Evolutionary conservation across 2,797 vertebrate species (phyloP).

Genomic region (Microchirus variegatus): DNA sequence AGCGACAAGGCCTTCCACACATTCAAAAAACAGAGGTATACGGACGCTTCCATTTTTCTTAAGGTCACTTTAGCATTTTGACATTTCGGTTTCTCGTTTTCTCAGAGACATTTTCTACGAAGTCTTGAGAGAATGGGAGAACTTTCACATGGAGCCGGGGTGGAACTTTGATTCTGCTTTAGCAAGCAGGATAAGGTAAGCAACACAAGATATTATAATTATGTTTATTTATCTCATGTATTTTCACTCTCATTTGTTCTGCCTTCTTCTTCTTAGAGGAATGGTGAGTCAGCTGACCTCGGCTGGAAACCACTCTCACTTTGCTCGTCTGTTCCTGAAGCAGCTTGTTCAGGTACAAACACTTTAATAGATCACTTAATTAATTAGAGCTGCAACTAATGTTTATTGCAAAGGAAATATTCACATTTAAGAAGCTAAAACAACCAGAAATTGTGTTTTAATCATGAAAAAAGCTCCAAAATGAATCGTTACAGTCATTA

Average conservation of each 20-base stretch:
- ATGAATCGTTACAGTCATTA: too few relatives aligned
- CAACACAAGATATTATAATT: too few relatives aligned
- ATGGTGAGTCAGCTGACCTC: slow-evolving; percentile 93
- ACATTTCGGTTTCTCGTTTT: slow-evolving; percentile 28
- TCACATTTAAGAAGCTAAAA: too few relatives aligned
- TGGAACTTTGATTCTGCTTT: slow-evolving; percentile 93
- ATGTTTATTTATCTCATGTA: not conserved
- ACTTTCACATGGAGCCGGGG: slow-evolving; percentile 89
- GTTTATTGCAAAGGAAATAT: too few relatives aligned
- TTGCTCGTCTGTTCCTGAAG: slow-evolving; percentile 95
- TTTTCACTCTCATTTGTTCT: not conserved
- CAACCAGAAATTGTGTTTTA: too few relatives aligned
- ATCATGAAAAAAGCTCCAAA: too few relatives aligned
- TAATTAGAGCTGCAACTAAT: too few relatives aligned
- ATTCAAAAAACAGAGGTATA: slow-evolving; percentile 99
- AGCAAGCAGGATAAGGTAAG: slow-evolving; percentile 89
- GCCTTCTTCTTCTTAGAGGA: slow-evolving; percentile 71
- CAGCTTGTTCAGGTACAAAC: slow-evolving; percentile 94
- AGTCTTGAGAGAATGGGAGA: slow-evolving; percentile 95
- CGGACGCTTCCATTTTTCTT: too few relatives aligned
- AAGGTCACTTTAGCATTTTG: too few relatives aligned
- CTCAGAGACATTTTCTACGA: slow-evolving; percentile 97
- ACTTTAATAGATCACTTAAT: too few relatives aligned
- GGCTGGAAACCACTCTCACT: slow-evolving; percentile 94
- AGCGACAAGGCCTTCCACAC: slow-evolving; percentile 96